phyloP scores from a whole-genome alignment of 1,140 invertebrate genomes.

The Agraylea sexmaculata region DNA sequence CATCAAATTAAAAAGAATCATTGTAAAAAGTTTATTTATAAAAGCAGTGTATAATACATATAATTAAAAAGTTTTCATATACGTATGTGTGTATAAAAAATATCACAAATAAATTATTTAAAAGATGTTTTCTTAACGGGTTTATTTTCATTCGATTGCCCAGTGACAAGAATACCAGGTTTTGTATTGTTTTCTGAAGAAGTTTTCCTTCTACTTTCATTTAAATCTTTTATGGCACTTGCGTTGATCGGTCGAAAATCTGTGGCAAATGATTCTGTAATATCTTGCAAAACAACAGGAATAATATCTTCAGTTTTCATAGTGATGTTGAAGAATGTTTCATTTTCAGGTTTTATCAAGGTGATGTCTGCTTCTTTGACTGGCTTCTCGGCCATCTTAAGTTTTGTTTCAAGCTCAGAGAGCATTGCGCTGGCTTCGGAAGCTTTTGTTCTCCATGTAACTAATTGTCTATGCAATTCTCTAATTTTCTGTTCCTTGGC shows the following conservation, averaged over 20 bases:
- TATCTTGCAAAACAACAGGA: too few species aligned
- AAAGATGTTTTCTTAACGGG: conserved; percentile 7
- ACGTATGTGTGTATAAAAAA: not conserved
- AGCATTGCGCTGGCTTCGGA: conserved; percentile 14
- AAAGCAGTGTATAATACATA: not conserved
- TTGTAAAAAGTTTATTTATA: not conserved
- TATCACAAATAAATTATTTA: too few species aligned
- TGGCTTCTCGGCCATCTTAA: conserved; percentile 9
- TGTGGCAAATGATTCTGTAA: not conserved
- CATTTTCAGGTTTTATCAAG: not conserved
- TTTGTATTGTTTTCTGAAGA: not conserved
- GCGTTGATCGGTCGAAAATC: conserved; percentile 11
- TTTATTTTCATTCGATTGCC: conserved; percentile 5
- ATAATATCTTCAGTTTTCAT: too few species aligned
- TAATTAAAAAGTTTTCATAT: conserved; percentile 2
- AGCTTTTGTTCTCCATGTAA: conserved; percentile 19
- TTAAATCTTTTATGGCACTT: not conserved
- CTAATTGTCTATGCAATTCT: conserved; percentile 16
- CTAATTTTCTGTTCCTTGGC: conserved; percentile 17
- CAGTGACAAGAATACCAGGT: conserved; percentile 1
- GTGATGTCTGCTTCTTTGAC: conserved; percentile 3
- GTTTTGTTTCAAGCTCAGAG: conserved; percentile 16
- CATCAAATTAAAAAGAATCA: conserved; percentile 3
- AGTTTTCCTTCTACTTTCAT: not conserved
- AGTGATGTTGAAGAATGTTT: not conserved